phyloP scores from a whole-genome alignment of 2,113 vertebrate species.

The Atlantisia rogersi region DNA sequence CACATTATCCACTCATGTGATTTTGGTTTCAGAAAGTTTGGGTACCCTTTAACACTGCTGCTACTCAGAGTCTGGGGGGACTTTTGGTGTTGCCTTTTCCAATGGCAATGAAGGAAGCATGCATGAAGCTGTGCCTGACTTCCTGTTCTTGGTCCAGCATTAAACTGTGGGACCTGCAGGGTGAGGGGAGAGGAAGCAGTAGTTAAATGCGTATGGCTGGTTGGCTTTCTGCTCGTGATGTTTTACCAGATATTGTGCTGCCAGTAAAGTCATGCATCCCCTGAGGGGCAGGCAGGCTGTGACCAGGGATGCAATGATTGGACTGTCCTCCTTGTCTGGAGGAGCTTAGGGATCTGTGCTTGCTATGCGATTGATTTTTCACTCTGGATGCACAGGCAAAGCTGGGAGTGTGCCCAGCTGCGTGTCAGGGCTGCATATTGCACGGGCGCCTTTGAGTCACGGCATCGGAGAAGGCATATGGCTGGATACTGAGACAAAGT shows the following conservation, averaged over 20 bases:
- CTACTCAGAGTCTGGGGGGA: no score
- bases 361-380: not conserved
- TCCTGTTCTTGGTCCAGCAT: not conserved
- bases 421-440: not conserved
- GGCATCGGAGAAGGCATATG: not conserved
- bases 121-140: not conserved
- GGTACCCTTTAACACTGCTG: not conserved
- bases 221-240: not conserved
- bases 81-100: not conserved
- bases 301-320: not conserved
- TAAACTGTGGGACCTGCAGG: not conserved
- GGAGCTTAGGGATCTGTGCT: not conserved
- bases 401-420: not conserved
- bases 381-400: not conserved
- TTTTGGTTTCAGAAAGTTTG: not conserved
- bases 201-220: not conserved
- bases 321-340: not conserved
- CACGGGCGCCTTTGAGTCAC: not conserved
- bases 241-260: not conserved
- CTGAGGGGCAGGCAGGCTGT: not conserved
- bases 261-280: not conserved
- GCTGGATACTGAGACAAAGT: constrained; percentile 22
- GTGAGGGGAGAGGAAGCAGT: not conserved
- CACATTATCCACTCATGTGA: constrained; percentile 8
- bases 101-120: not conserved